These are phyloP conservation scores for Sylvietta virens DNA, from an alignment of 2,113 vertebrate species.

Conservation along the genomic window DNA sequence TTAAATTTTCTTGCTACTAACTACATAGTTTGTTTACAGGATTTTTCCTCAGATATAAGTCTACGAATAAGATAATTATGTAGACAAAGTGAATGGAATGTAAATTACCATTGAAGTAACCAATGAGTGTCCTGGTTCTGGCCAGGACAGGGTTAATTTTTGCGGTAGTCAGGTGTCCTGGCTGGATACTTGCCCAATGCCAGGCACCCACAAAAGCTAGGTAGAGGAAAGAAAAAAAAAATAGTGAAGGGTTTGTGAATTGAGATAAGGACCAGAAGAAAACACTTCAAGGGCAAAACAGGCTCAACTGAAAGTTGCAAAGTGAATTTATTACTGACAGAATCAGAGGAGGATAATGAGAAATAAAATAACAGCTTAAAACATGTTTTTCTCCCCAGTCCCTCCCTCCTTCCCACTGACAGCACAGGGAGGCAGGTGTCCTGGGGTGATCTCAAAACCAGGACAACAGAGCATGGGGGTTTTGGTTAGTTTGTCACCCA, in stretches of 20 bases:
- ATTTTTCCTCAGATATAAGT: not conserved
- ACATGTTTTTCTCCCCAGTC: not conserved
- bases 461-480: not conserved
- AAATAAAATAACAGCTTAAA: not conserved
- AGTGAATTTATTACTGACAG: not conserved
- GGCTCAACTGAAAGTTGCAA: not conserved
- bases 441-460: not conserved
- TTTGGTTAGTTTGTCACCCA: not conserved
- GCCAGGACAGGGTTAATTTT: not conserved
- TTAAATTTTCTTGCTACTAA: not conserved
- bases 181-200: not conserved
- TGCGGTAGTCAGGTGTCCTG: not conserved
- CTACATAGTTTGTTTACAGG: not conserved
- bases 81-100: not conserved
- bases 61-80: not conserved
- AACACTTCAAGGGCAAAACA: not conserved
- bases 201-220: not conserved
- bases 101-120: not conserved
- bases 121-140: not conserved
- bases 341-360: not conserved
- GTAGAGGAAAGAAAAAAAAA: not conserved
- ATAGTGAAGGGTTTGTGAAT: not conserved
- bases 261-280: not conserved
- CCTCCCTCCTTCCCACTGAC: not conserved
- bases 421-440: no score